Percentiles rank a stretch among this genome's conserved stretches.
These are phyloP conservation scores for Steatocranus sp. DNA, from an alignment of 2,797 vertebrate species.

Conservation along the genomic window DNA sequence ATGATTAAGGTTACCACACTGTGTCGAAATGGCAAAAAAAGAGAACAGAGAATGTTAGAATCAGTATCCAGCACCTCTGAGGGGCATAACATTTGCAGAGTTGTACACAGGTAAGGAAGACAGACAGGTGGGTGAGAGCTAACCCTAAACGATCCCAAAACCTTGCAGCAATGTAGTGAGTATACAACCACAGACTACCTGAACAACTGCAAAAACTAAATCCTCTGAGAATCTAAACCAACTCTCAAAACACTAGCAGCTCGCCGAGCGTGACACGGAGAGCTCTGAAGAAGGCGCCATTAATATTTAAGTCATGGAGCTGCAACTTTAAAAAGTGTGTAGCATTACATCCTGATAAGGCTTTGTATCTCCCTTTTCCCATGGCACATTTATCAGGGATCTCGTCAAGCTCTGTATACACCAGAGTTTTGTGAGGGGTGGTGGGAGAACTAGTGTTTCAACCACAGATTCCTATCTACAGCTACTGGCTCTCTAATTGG, in stretches of 20 bases:
- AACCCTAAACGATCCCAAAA: constrained; percentile 44
- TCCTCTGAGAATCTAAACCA: constrained; percentile 36
- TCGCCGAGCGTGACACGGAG: constrained; percentile 41
- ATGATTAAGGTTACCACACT: constrained; percentile 48
- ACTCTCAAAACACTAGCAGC: constrained; percentile 42
- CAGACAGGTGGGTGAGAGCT: constrained; percentile 4
- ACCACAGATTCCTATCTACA: constrained; percentile 59
- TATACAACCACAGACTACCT: background rate
- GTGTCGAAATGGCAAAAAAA: background rate
- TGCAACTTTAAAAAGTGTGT: constrained; percentile 57
- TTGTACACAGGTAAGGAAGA: background rate
- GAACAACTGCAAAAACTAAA: constrained; percentile 17
- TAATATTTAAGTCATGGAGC: constrained; percentile 64
- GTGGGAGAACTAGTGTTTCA: constrained; percentile 52
- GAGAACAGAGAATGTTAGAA: background rate
- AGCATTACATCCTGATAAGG: constrained; percentile 67
- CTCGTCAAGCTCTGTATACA: constrained; percentile 55
- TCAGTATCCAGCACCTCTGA: constrained; percentile 4
- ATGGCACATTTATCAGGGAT: constrained; percentile 68
- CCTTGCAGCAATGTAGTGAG: constrained; percentile 28
- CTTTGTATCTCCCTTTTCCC: constrained; percentile 58
- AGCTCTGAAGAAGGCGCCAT: constrained; percentile 49
- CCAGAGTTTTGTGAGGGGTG: constrained; percentile 43
- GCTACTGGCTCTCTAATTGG: constrained; percentile 68
- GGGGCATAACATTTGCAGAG: background rate